Percentiles rank a stretch among this genome's conserved stretches.
Evolutionary conservation across 2,797 vertebrate species (phyloP).

Genomic region (Sciurus carolinensis): DNA sequence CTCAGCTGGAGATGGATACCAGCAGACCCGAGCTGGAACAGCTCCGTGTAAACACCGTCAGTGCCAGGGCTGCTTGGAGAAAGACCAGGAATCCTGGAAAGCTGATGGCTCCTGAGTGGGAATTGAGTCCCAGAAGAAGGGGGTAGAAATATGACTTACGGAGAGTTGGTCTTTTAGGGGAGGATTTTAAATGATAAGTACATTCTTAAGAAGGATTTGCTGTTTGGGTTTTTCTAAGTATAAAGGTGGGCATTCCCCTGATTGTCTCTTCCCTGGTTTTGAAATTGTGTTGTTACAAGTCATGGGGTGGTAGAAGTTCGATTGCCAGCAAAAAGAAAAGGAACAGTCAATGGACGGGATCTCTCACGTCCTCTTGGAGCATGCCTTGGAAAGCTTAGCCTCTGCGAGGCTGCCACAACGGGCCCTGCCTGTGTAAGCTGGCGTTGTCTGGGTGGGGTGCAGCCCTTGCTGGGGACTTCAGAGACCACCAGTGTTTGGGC

Average conservation of each 20-base stretch:
- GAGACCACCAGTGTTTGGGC: background rate
- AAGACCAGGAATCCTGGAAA: background rate
- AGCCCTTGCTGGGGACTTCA: background rate
- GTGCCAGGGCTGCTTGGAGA: conserved; percentile 25
- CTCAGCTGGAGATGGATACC: background rate
- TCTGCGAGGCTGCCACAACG: background rate
- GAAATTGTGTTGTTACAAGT: conserved; percentile 14
- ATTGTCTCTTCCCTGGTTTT: background rate
- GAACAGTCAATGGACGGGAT: background rate
- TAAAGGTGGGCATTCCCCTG: conserved; percentile 2
- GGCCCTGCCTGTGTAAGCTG: background rate
- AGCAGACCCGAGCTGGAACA: background rate
- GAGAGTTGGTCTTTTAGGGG: conserved; percentile 23
- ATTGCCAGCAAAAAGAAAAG: background rate
- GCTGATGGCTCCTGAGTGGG: background rate
- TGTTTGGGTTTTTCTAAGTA: background rate
- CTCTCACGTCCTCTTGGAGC: background rate
- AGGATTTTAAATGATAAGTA: conserved; percentile 17
- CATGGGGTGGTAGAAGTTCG: background rate
- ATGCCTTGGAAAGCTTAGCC: background rate
- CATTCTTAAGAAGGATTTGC: background rate
- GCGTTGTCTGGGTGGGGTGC: background rate
- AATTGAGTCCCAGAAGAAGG: conserved; percentile 39
- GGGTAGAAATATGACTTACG: conserved; percentile 36
- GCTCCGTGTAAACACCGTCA: background rate